Base-by-base conservation (phyloP, 2,888 invertebrate genomes). In the Clunio marinus region DNA sequence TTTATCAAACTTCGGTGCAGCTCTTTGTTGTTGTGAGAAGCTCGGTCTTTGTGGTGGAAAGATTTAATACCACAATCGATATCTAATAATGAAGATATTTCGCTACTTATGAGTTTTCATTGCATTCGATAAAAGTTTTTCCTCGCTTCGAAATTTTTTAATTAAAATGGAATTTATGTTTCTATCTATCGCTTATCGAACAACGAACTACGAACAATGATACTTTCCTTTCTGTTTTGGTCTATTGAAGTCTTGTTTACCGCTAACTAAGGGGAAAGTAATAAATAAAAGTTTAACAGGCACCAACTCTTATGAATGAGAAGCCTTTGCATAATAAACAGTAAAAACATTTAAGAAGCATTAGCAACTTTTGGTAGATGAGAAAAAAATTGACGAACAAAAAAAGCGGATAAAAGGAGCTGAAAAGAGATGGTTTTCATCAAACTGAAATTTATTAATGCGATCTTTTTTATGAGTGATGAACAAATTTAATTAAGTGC, bases 111-210 rank as follows among this genome's bases (percentile, higher is more conserved):
- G 35, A 32, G 35, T 13, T 32, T 51, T 51, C 13, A 13, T 2
- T 51, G 51, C 51, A 51, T 5, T 15, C 17, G 51, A 17, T 51
- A 22, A 57, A 57, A 57, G 27, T 25, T 57, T 57, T 27, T 27
- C 57, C n/a, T n/a, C n/a, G n/a, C n/a, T 4, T 32, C 4, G 32
- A 57, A 27, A 13, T 25, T 57, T 63, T 63, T 46, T 63, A 63
- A 63, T 63, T 63, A 63, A 63, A 63, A 63, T 63, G 63, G 63
- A 63, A 63, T 63, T 63, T 28, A 28, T 63, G n/a, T 41, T 51
- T 51, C 51, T 51, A n/a, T n/a, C 51, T 22, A 13, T 22, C 51
- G 41, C n/a, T n/a, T n/a, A n/a, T n/a, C n/a, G n/a, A n/a, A n/a
- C n/a, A n/a, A n/a, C n/a, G n/a, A n/a, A n/a, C 32, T 32, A 7